Evolutionary conservation across 2,113 vertebrate genomes (phyloP).

Genomic region (Thinocorus orbignyianus): DNA sequence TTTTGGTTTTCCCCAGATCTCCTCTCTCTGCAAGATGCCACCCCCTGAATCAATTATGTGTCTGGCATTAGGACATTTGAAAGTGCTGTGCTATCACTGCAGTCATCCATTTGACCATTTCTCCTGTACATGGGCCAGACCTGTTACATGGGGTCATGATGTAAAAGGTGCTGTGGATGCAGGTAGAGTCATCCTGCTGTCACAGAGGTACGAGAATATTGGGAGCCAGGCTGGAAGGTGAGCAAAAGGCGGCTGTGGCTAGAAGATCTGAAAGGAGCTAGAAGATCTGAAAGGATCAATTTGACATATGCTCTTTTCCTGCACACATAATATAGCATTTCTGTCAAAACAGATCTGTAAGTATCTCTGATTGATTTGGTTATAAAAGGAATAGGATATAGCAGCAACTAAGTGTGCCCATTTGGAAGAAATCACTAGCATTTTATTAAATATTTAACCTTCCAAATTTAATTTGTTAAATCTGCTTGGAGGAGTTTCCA

Average conservation of each 20-base stretch:
- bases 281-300: no score
- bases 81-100: neutral
- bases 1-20: neutral
- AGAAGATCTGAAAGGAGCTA: neutral
- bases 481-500: neutral
- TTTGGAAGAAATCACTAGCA: neutral
- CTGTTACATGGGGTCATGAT: neutral
- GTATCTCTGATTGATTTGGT: neutral
- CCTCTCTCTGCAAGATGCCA: neutral
- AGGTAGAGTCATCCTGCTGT: neutral
- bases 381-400: neutral
- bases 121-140: neutral
- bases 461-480: neutral
- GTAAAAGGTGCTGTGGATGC: neutral
- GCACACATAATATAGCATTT: neutral
- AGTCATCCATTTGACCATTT: neutral
- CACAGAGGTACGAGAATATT: rapidly evolving
- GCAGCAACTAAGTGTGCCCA: neutral
- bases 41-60: neutral
- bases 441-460: slow-evolving; percentile 30
- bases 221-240: neutral
- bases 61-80: neutral
- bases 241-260: neutral
- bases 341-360: neutral
- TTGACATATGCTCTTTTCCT: neutral